Conservation (phyloP, 2,113 vertebrate species). For the Strix aluco region DNA sequence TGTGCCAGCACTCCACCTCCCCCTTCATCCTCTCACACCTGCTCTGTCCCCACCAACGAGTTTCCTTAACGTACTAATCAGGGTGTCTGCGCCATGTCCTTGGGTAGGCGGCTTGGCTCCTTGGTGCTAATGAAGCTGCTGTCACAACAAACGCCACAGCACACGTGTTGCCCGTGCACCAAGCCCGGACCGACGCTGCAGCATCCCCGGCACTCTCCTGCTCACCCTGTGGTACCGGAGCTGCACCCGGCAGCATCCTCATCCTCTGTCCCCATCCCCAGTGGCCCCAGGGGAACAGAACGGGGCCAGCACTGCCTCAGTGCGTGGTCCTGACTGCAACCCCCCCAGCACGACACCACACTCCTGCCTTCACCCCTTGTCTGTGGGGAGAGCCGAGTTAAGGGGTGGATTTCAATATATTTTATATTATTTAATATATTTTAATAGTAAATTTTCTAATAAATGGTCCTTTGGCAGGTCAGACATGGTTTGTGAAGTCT, state of each 20-base stretch:
- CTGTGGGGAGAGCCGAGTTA: neutral
- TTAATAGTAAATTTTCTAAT: neutral
- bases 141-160: neutral
- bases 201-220: neutral
- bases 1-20: neutral
- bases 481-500: neutral
- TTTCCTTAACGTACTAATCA: neutral
- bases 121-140: neutral
- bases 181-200: rapidly evolving
- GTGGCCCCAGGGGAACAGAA: neutral
- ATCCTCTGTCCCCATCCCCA: neutral
- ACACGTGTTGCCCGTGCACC: neutral
- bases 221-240: rapidly evolving
- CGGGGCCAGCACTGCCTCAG: neutral
- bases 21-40: neutral
- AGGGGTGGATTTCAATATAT: neutral
- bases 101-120: neutral
- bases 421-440: neutral
- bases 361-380: neutral
- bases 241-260: neutral
- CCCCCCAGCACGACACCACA: rapidly evolving
- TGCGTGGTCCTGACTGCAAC: rapidly evolving
- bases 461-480: neutral
- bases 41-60: neutral
- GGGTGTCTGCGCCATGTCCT: neutral